phyloP scores from a whole-genome alignment of 2,888 invertebrate genomes.

The Drosophila parthenogenetica region DNA sequence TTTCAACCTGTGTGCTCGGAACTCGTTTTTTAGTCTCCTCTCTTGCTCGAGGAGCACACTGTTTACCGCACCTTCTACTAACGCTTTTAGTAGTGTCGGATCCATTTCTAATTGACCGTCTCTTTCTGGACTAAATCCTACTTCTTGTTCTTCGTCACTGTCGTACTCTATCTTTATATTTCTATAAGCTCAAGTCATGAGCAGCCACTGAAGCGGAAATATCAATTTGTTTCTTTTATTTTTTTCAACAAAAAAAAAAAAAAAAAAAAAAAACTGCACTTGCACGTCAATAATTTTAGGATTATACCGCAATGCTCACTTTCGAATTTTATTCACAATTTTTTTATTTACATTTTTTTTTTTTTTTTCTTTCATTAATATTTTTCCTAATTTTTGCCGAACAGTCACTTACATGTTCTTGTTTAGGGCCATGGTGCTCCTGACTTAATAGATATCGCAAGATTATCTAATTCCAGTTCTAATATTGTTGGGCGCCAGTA shows the following conservation, averaged over 20 bases:
- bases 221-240: not conserved
- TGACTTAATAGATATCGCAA: too few species aligned
- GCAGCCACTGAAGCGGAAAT: too few species aligned
- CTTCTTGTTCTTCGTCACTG: too few species aligned
- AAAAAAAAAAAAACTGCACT: too few species aligned
- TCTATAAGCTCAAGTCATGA: too few species aligned
- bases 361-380: not conserved
- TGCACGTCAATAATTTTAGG: too few species aligned
- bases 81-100: not conserved
- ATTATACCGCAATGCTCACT: not conserved
- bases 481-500: too few species aligned
- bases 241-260: too few species aligned
- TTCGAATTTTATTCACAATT: too few species aligned
- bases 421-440: too few species aligned
- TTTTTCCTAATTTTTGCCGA: not conserved
- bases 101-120: not conserved
- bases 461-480: too few species aligned
- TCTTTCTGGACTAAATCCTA: not conserved
- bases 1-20: not conserved
- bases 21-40: not conserved
- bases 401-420: not conserved
- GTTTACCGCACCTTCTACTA: not conserved
- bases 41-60: conserved; percentile 1
- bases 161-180: too few species aligned
- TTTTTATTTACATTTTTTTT: not conserved